Evolutionary conservation across 2,797 vertebrate species (phyloP).

Genomic region (Lophotriccus pileatus): DNA sequence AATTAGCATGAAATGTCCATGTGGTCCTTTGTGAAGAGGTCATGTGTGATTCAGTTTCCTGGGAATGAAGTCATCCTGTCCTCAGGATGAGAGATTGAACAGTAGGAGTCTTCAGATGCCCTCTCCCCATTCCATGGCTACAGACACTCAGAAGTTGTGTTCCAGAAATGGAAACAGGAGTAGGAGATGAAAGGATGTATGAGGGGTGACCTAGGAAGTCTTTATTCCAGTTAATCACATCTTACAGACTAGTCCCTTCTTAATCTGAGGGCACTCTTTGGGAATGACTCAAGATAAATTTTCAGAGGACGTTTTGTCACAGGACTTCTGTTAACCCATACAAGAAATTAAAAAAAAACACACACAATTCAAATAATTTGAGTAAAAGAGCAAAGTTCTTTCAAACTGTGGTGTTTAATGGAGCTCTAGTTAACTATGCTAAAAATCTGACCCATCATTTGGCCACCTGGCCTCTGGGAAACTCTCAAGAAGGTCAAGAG

Average conservation of each 20-base stretch:
- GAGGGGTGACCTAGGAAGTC: background rate
- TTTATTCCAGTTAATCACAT: background rate
- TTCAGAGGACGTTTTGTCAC: background rate
- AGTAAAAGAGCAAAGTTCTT: background rate
- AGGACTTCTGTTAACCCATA: background rate
- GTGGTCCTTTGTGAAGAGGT: background rate
- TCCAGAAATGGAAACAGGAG: background rate
- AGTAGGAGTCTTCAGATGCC: background rate
- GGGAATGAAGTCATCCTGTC: background rate
- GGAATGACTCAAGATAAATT: background rate
- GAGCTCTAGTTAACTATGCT: fast-evolving
- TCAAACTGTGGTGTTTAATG: background rate
- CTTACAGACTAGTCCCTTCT: background rate
- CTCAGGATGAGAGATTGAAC: background rate
- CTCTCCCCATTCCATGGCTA: background rate
- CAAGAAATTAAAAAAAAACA: fast-evolving
- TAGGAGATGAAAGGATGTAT: background rate
- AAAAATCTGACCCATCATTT: background rate
- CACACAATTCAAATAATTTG: background rate
- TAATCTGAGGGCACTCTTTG: background rate
- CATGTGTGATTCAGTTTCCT: background rate
- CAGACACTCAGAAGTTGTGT: background rate
- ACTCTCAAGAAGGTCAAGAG: background rate
- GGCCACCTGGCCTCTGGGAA: background rate
- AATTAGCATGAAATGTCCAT: fast-evolving